phyloP scores from a whole-genome alignment of 2,888 invertebrate species.

The Dolomedes plantarius region DNA sequence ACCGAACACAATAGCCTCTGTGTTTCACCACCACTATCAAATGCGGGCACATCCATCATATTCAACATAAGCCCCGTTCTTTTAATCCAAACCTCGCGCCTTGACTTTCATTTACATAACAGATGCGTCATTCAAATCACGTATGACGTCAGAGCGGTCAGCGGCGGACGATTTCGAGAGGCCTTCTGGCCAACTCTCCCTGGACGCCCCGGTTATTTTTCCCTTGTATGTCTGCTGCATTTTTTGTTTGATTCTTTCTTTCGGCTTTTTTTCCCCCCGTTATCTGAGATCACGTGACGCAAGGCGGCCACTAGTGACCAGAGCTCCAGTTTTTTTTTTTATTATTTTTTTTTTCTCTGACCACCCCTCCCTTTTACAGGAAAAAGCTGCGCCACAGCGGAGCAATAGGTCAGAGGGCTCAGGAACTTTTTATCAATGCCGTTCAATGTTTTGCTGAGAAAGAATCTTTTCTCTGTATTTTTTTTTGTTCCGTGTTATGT shows the following conservation, averaged over 20 bases:
- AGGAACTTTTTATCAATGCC: conserved; percentile 9
- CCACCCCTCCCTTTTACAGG: background rate
- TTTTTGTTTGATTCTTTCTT: conserved; percentile 27
- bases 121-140: conserved; percentile 23
- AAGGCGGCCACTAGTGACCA: conserved; percentile 53
- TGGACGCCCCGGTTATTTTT: conserved; percentile 22
- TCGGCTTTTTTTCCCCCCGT: conserved; percentile 32
- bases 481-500: background rate
- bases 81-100: conserved; percentile 30
- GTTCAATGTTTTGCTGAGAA: background rate
- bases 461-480: background rate
- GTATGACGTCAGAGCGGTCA: conserved; percentile 49
- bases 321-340: conserved; percentile 18
- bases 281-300: conserved; percentile 58
- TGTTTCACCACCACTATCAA: too few species aligned
- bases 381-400: conserved; percentile 25
- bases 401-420: conserved; percentile 24
- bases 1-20: too few species aligned
- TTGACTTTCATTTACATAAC: conserved; percentile 29
- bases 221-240: conserved; percentile 23
- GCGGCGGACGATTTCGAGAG: background rate
- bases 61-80: background rate
- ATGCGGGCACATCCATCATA: too few species aligned
- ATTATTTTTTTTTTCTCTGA: background rate
- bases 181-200: conserved; percentile 33